phyloP scores from a whole-genome alignment of 2,888 invertebrate genomes.

The Amiota mariae region DNA sequence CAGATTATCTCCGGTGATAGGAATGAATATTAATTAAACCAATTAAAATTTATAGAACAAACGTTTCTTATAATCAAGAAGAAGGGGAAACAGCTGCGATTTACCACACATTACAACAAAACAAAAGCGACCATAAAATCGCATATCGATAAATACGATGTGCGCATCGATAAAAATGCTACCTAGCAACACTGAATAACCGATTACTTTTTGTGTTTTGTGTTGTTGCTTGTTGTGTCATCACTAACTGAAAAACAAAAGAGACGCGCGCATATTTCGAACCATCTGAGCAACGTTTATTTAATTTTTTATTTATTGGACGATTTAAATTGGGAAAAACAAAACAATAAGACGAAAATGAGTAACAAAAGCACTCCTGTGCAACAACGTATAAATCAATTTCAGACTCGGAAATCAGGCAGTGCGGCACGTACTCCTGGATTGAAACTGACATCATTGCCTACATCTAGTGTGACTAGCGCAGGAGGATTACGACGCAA shows the following conservation, averaged over 20 bases:
- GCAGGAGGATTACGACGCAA: slow-evolving; percentile 45
- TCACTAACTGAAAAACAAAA: slow-evolving; percentile 56
- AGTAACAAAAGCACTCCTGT: slow-evolving; percentile 56
- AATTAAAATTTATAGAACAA: too few species aligned
- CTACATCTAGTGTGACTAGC: background rate
- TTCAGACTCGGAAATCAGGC: slow-evolving; percentile 46
- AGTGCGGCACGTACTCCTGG: slow-evolving; percentile 45
- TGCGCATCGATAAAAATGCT: too few species aligned
- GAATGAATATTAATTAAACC: too few species aligned
- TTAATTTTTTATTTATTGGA: background rate
- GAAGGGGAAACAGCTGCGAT: too few species aligned
- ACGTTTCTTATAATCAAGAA: too few species aligned
- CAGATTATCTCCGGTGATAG: too few species aligned
- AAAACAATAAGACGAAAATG: slow-evolving; percentile 40
- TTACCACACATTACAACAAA: too few species aligned
- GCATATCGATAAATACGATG: too few species aligned
- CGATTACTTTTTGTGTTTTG: too few species aligned
- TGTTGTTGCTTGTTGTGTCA: too few species aligned
- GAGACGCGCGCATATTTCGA: slow-evolving; percentile 59
- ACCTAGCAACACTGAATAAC: too few species aligned
- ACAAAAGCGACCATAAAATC: too few species aligned
- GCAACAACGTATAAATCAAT: slow-evolving; percentile 55
- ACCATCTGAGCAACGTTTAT: slow-evolving; percentile 36
- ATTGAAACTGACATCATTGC: slow-evolving; percentile 22
- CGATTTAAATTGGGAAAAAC: background rate